These are phyloP conservation scores for Apodemia hepburni DNA, from an alignment of 2,888 invertebrate species.

Conservation along the genomic window DNA sequence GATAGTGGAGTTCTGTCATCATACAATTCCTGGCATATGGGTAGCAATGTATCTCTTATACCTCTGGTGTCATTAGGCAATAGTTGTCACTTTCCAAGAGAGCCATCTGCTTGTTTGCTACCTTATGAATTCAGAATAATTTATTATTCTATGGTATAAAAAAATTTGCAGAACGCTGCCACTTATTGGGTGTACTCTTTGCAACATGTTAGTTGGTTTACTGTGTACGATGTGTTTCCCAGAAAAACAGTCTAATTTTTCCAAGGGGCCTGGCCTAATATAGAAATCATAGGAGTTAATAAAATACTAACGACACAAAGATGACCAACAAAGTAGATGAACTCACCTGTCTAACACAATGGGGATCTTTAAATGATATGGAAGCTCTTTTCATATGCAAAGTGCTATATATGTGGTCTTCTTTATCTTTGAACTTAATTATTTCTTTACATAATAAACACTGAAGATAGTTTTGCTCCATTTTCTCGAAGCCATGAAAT, in stretches of 20 bases:
- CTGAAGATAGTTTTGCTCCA: neutral
- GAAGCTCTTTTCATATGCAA: constrained; percentile 30
- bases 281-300: neutral
- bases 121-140: too few species aligned
- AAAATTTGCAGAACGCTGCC: too few species aligned
- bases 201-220: neutral
- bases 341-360: constrained; percentile 31
- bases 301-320: neutral
- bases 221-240: neutral
- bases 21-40: too few species aligned
- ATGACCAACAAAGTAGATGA: neutral
- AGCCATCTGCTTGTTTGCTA: too few species aligned
- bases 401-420: constrained; percentile 22
- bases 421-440: neutral
- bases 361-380: constrained; percentile 29
- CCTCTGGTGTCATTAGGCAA: too few species aligned
- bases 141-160: too few species aligned
- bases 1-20: too few species aligned
- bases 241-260: neutral
- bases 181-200: too few species aligned
- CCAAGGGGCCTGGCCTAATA: neutral
- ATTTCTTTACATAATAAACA: constrained; percentile 7
- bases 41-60: too few species aligned
- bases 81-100: too few species aligned
- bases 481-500: constrained; percentile 30